Evolutionary conservation across 37 sponge, comb jelly and placozoan genomes (phyloP), one percentile per base, ranked within the genome.

Genomic region (Theonella swinhoei): DNA sequence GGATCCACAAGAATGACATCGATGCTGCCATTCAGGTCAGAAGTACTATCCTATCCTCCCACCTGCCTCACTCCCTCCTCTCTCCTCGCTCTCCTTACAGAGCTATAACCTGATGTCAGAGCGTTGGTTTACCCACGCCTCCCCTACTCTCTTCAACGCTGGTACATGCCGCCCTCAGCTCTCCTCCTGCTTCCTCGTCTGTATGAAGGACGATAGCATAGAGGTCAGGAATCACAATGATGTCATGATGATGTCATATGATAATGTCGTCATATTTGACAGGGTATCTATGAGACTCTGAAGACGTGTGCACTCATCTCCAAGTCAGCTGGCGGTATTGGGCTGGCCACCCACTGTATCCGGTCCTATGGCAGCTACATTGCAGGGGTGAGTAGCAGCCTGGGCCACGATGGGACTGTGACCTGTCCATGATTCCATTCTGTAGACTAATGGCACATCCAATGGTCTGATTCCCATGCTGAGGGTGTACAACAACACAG

Each of bases 401-500:
- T n/a, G n/a, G n/a, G n/a, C n/a, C n/a, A n/a, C n/a, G n/a, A n/a
- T n/a, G n/a, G n/a, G n/a, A n/a, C n/a, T n/a, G n/a, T n/a, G n/a
- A n/a, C n/a, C n/a, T n/a, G n/a, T n/a, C n/a, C n/a, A n/a, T n/a
- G n/a, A 72, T 9, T 42, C 35, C 54, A 24, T n/a, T 36, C 1
- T 11, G 23, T 81, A 92, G 93, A 99, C 99, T 23, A 96, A 96
- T 70, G 99, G 99, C 23, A 85, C 78, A 28, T 95, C 96, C 77
- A 99, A 99, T 86, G 99, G 99, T 0, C 91, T 98, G 60, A 91
- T 95, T 59, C 99, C 99, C 39, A 99, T 99, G 99, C 70, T 99
- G 72, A 80, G 98, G 33, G 99, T 99, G 2, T 99, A 81, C 87
- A 99, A 99, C 83, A 95, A 92, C 77, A 99, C 99, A 23, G 99